Evolutionary conservation across 1,140 invertebrate species (phyloP).

Genomic region (Gonatopus flavifemur): DNA sequence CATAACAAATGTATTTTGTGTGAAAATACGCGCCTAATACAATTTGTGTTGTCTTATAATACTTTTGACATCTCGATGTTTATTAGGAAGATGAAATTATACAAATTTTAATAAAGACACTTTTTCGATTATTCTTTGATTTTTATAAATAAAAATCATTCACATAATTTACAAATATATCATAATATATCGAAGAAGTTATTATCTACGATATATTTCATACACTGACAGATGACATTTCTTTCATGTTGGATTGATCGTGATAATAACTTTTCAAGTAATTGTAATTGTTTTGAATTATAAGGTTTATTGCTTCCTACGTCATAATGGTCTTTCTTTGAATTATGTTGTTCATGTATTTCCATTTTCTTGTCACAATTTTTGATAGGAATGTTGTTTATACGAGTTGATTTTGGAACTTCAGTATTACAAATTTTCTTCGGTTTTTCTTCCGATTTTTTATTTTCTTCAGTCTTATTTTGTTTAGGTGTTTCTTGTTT

Average conservation of each 20-base stretch:
- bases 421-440: slow-evolving; percentile 11
- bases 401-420: background rate
- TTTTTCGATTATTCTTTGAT: no score
- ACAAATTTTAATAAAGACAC: no score
- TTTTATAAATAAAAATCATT: slow-evolving; percentile 8
- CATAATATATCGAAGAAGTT: slow-evolving; percentile 64
- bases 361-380: slow-evolving; percentile 2
- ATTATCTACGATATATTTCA: slow-evolving; percentile 70
- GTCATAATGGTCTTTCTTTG: no score
- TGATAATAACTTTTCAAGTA: slow-evolving; percentile 45
- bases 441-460: background rate
- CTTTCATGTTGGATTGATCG: slow-evolving; percentile 64
- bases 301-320: slow-evolving; percentile 9
- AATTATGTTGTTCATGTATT: slow-evolving; percentile 3
- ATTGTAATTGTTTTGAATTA: slow-evolving; percentile 24
- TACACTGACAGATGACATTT: slow-evolving; percentile 74
- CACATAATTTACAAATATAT: slow-evolving; percentile 1
- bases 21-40: no score
- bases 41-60: no score
- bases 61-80: no score
- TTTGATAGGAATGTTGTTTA: background rate
- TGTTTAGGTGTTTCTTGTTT: slow-evolving; percentile 3
- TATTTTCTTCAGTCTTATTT: slow-evolving; percentile 4
- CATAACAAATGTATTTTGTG: no score
- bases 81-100: no score